Evolutionary conservation across 2,888 invertebrate genomes (phyloP), one percentile per base, ranked within the genome.

Genomic region (Polietes domitor): DNA sequence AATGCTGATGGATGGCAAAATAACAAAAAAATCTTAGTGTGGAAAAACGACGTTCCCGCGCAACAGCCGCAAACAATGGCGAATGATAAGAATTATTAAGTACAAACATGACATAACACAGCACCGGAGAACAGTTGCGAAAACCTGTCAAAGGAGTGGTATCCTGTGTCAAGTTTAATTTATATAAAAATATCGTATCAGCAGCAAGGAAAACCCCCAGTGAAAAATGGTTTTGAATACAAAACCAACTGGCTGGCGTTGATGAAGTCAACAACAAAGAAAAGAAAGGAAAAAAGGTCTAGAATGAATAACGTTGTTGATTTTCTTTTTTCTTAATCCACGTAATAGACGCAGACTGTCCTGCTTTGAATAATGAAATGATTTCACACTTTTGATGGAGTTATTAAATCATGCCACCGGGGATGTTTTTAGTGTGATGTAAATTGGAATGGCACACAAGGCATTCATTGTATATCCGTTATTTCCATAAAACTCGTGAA

Each of bases 121-220:
- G 61, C 58, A 77, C 43, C 58, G 26, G 24, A 24, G 58, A 80
- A 77, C 79, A 79, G 41, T 58, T 63, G 26, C 12, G 28, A 63
- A 55, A 65, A 78, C 83, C 72, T 75, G 65, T 65, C 72, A 72
- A 75, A 78, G 84, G 84, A 81, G 84, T 84, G 84, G 84, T 78
- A 78, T 81, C 80, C 72, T 78, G 72, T 76, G 43, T 68, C 50
- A 68, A 43, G 58, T 26, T 37, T 63, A 77, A 41, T 53, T 58
- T 58, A 53, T 53, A 53, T 37, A 43, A 41, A 41, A 43, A 68
- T 17, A 28, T 61, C 61, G 9, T n/a, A 61, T 28, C 41, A 43
- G 24, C 19, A 9, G n/a, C n/a, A 43, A 21, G 68, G 41, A 68
- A 68, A 68, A 43, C 43, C 37, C 68, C 37, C 28, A 50, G 7